phyloP scores from a whole-genome alignment of 2,888 invertebrate species.

The Bombylius major region DNA sequence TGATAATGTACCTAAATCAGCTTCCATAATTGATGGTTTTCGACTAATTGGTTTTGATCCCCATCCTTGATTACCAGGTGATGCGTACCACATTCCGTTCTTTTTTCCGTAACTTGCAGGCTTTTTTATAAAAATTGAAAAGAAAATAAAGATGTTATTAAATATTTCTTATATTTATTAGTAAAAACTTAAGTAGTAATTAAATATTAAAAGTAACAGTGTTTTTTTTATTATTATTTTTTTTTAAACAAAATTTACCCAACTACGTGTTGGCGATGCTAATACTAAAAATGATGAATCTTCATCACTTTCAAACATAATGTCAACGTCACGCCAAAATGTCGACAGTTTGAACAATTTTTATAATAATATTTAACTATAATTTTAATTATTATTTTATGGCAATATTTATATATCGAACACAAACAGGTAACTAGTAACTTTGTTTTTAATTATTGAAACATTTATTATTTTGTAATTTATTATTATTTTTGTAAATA shows the following conservation, averaged over 20 bases:
- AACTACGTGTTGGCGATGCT: slow-evolving; percentile 50
- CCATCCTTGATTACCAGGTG: slow-evolving; percentile 43
- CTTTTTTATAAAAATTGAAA: slow-evolving; percentile 34
- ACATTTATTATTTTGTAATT: too few relatives aligned
- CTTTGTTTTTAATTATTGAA: too few relatives aligned
- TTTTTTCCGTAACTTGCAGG: slow-evolving; percentile 84
- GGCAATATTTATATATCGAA: too few relatives aligned
- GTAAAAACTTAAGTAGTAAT: too few relatives aligned
- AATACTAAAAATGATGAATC: slow-evolving; percentile 55
- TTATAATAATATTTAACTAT: too few relatives aligned
- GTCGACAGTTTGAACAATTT: too few relatives aligned
- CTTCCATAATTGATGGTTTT: slow-evolving; percentile 73
- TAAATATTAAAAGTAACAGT: too few relatives aligned
- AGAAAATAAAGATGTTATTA: neutral
- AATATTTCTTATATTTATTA: too few relatives aligned
- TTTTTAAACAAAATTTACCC: slow-evolving; percentile 26
- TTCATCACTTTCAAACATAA: slow-evolving; percentile 51
- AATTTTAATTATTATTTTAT: too few relatives aligned
- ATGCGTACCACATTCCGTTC: slow-evolving; percentile 76
- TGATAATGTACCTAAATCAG: slow-evolving; percentile 53
- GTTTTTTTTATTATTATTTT: neutral
- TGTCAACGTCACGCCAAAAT: neutral
- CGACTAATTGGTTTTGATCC: slow-evolving; percentile 60
- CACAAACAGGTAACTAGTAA: too few relatives aligned
- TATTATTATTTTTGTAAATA: too few relatives aligned